Evolutionary conservation across 2,113 vertebrate species (phyloP), one percentile per base, ranked within the genome.

Genomic region (Pseudopodoces humilis): DNA sequence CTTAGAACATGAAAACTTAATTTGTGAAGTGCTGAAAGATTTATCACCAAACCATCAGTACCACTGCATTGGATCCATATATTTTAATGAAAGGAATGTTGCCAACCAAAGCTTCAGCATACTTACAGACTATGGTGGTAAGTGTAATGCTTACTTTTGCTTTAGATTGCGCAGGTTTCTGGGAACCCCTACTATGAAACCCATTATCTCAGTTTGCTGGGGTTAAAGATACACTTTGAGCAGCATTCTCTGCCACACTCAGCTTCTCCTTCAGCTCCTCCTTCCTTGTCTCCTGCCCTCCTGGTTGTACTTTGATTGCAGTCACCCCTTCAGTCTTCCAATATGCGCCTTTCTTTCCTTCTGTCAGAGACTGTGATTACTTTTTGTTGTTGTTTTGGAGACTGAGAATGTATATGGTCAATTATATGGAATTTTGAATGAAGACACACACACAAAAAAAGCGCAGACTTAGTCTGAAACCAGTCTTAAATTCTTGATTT

Each of bases 1-100:
- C 2, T 1, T 0, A 1, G 1, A 2, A 5, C 0, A 1, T 41
- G 1, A 23, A 37, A 19, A 37, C 9, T 0, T 0, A 22, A 0
- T 0, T 21, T 91, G 37, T 65, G 0, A 0, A 15, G 0, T 0
- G 2, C 14, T 37, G 1, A 0, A 2, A 0, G 0, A 0, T n/a
- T 92, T 71, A 0, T 3, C 0, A 16, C 62, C 98, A 7, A 81
- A 27, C 30, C 31, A 0, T 0, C 0, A 0, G 0, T 98, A 98
- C 44, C 7, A 0, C 1, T 98, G 98, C 89, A 2, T 0, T 18
- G 52, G 47, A 74, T 1, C 1, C 3, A 2, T 91, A 24, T 0
- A 0, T 0, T 91, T 88, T 62, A 3, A 16, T 1, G 0, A 1
- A 2, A 0, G 0, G 0, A 0, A 0, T 0, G 1, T 64, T 72